Evolutionary conservation across 2,113 vertebrate species (phyloP).

Genomic region (Hemibagrus wyckioides): DNA sequence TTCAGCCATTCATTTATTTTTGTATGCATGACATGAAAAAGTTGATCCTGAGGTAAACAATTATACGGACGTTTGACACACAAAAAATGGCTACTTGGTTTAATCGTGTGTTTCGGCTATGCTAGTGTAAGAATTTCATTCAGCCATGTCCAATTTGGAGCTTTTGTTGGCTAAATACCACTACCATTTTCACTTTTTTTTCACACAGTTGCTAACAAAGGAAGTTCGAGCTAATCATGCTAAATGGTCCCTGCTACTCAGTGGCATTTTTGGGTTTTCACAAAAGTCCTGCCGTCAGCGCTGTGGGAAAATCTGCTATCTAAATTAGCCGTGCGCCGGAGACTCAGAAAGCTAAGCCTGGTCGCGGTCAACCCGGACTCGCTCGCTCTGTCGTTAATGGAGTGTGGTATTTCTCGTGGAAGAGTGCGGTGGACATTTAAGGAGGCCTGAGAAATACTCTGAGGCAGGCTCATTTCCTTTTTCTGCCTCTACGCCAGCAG

Average conservation of each 20-base stretch:
- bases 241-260: background rate
- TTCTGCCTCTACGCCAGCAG: constrained; percentile 52
- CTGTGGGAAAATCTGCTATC: constrained; percentile 1
- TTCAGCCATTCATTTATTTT: background rate
- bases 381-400: constrained; percentile 41
- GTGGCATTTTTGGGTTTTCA: background rate
- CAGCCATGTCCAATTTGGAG: no score
- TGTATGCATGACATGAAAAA: background rate
- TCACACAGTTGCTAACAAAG: background rate
- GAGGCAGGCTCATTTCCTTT: constrained; percentile 47
- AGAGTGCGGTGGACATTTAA: constrained; percentile 50
- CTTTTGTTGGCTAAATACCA: background rate
- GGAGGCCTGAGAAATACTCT: constrained; percentile 51
- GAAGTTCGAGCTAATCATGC: background rate
- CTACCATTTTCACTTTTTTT: background rate
- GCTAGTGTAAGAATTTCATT: background rate
- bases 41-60: background rate
- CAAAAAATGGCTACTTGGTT: background rate
- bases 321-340: background rate
- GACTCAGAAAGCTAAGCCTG: background rate
- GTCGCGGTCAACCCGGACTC: background rate
- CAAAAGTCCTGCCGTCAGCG: background rate
- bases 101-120: background rate
- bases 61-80: background rate
- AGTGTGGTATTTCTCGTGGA: constrained; percentile 59